These are phyloP conservation scores for Hippocampus mohnikei DNA, from an alignment of 2,113 vertebrate species.

Conservation along the genomic window DNA sequence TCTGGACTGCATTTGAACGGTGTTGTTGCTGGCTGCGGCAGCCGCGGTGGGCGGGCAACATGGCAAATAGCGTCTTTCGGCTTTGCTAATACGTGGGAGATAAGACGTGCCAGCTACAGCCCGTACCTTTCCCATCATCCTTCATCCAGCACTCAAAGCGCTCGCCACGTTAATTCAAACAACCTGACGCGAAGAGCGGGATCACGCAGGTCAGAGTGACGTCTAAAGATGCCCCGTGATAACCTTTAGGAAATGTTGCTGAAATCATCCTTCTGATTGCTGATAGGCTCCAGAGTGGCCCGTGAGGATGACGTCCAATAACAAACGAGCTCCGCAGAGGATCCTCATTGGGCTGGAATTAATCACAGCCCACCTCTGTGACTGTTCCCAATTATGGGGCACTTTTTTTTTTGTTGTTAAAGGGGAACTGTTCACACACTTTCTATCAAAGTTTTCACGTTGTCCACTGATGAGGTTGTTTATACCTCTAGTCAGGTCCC, in stretches of 20 bases:
- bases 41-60: constrained; percentile 66
- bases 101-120: constrained; percentile 63
- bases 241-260: constrained; percentile 88
- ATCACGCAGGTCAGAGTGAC: constrained; percentile 78
- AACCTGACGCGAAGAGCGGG: constrained; percentile 69
- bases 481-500: constrained; percentile 56
- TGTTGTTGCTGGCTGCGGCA: constrained; percentile 69
- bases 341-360: constrained; percentile 90
- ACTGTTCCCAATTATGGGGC: constrained; percentile 91
- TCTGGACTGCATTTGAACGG: constrained; percentile 75
- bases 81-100: constrained; percentile 57
- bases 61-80: constrained; percentile 59
- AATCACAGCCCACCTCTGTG: constrained; percentile 84
- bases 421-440: constrained; percentile 44
- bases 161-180: constrained; percentile 35
- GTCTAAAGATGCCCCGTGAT: constrained; percentile 88
- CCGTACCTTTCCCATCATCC: constrained; percentile 46
- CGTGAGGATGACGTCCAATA: constrained; percentile 81
- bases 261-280: constrained; percentile 80
- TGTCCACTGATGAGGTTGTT: constrained; percentile 62
- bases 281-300: constrained; percentile 86
- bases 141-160: constrained; percentile 32
- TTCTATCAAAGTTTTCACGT: constrained; percentile 30
- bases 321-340: constrained; percentile 87
- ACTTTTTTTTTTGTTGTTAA: constrained; percentile 75